Base-by-base conservation (phyloP, 2,888 invertebrate species). In the Microctonus hyperodae region DNA sequence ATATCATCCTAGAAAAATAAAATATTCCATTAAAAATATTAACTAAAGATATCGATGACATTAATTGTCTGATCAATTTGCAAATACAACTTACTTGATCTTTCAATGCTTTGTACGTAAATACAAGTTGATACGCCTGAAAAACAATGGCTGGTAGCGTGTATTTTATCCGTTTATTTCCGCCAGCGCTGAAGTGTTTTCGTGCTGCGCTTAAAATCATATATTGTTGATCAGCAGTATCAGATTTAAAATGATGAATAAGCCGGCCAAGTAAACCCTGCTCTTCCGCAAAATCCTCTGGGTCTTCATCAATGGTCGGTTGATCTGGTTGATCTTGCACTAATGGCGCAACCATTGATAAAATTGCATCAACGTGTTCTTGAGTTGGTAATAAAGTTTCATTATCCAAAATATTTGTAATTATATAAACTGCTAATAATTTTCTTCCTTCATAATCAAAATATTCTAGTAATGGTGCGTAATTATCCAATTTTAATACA, bases 271-370 rank as follows among this genome's bases (percentile, higher is more conserved):
- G 88, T 20, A 97, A 86, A 44, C 95, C 94, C 83, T 99, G 99
- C 75, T 95, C 98, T 82, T 99, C 99, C 33, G 94, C 92, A 82
- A 98, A 95, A 84, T 98, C 98, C 80, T 99, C 98, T 0, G 91
- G 88, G 83, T 96, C 96, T 0, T 90, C 88, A 63, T 90, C 90
- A 68, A 86, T 81, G 53, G 81, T 78, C 0, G 89, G 87, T 77
- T 92, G 92, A 78, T 93, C 92, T 0, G 90, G 87, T 75, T 95
- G 95, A 78, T 97, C 96, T 74, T 91, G 91, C 10, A 98, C 91
- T 68, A 98, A 83, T 0, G 97, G 94, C 9, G 92, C 90, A 40
- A 98, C 88, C 86, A 98, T 91, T 0, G 88, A 87, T 68, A 96
- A 85, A 31, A 96, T 88, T 3, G 89, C 86, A 73, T 95, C 94